Conservation (phyloP, 1,140 invertebrate genomes). For the Meteorus sp. region DNA sequence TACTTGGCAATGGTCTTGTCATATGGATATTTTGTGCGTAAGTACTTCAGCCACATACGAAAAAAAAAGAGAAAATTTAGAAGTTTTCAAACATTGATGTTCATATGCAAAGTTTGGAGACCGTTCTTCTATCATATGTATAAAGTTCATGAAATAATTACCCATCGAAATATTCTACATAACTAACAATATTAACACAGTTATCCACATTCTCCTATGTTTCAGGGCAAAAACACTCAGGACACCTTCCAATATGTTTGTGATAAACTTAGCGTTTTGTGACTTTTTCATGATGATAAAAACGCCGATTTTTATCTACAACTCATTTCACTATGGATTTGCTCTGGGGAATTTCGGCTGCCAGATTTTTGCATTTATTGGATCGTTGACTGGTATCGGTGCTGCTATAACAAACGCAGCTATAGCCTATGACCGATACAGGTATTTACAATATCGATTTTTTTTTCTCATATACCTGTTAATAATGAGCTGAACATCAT, state of each 20-base stretch:
- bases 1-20: conserved; percentile 85
- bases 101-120: no score
- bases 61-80: no score
- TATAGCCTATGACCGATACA: conserved; percentile 74
- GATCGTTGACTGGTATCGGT: conserved; percentile 77
- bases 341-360: conserved; percentile 73
- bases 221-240: conserved; percentile 78
- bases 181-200: conserved; percentile 26
- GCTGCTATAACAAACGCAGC: conserved; percentile 79
- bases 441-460: conserved; percentile 37
- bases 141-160: no score
- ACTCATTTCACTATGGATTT: conserved; percentile 78
- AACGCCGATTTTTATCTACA: conserved; percentile 85
- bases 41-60: conserved; percentile 51
- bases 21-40: conserved; percentile 86
- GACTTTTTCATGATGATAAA: conserved; percentile 89
- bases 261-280: conserved; percentile 82
- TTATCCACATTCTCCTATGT: conserved; percentile 24
- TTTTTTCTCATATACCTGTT: no score
- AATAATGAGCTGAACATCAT: no score
- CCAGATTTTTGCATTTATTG: conserved; percentile 76
- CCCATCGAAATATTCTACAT: no score
- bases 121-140: no score
- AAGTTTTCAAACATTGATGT: no score
- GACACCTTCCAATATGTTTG: conserved; percentile 88